Conservation (phyloP, 2,888 invertebrate species). For the Xylota sylvarum region DNA sequence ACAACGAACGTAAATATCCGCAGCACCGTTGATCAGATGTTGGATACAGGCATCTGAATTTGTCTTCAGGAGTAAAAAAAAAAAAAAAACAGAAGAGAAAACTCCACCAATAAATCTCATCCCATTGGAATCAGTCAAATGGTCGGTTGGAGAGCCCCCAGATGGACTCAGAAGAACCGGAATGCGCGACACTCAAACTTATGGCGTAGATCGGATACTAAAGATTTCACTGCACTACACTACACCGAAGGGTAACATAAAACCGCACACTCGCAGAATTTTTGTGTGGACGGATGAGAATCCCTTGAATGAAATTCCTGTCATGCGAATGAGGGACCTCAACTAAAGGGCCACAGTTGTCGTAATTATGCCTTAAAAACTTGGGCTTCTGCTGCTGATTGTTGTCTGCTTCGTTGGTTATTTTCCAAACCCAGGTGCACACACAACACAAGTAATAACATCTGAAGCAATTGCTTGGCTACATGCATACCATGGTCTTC, state of each 20-base stretch:
- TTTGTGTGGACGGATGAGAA: constrained; percentile 52
- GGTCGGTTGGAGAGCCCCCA: constrained; percentile 32
- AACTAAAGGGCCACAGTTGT: constrained; percentile 67
- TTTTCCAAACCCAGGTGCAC: constrained; percentile 70
- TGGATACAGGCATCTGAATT: constrained; percentile 62
- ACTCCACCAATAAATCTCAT: constrained; percentile 70
- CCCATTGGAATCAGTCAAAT: constrained; percentile 72
- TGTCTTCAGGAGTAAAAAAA: constrained; percentile 30
- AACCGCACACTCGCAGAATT: constrained; percentile 74
- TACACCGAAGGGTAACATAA: constrained; percentile 55
- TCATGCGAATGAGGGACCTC: constrained; percentile 59
- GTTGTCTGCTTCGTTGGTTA: constrained; percentile 54
- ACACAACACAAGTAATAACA: constrained; percentile 70
- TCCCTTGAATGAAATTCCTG: constrained; percentile 76
- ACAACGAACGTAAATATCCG: constrained; percentile 59
- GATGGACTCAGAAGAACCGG: constrained; percentile 63
- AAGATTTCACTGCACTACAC: constrained; percentile 49
- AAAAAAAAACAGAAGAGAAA: constrained; percentile 4
- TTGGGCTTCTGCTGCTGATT: constrained; percentile 67
- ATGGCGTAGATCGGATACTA: constrained; percentile 66
- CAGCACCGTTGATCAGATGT: constrained; percentile 53
- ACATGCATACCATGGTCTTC: constrained; percentile 66
- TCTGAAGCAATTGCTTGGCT: constrained; percentile 72
- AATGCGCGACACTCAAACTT: constrained; percentile 74
- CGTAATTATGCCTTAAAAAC: constrained; percentile 73